A percentile compares a stretch with the other conserved stretches of the same genome.
phyloP scores from a whole-genome alignment of 35 echinoderm and acorn worm genomes.

The Ophioderma brevispina region DNA sequence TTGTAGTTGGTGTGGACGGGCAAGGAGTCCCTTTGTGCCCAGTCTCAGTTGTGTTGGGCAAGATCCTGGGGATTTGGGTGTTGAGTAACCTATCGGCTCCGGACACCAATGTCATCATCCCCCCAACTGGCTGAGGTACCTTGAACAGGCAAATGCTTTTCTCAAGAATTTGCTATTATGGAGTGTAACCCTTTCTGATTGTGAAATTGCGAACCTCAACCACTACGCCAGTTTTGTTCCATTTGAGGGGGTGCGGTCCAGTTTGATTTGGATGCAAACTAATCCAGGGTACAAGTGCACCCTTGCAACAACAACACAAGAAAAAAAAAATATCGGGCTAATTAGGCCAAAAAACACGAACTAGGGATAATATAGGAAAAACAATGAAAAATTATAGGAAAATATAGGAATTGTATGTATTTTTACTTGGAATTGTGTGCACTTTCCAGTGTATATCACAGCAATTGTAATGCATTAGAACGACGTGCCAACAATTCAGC shows the following conservation, averaged over 20 bases:
- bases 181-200: constrained; percentile 30
- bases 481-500: too few species aligned
- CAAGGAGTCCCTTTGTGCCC: background rate
- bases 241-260: constrained; percentile 15
- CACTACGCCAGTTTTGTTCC: constrained; percentile 51
- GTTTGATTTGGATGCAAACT: constrained; percentile 39
- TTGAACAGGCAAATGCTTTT: constrained; percentile 25
- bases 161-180: constrained; percentile 34
- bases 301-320: too few species aligned
- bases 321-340: too few species aligned
- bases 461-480: too few species aligned
- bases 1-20: background rate
- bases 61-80: background rate
- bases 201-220: constrained; percentile 26
- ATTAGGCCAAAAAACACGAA: too few species aligned
- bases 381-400: too few species aligned
- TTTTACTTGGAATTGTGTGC: too few species aligned
- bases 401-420: too few species aligned
- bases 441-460: too few species aligned
- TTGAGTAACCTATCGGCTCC: background rate
- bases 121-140: background rate
- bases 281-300: too few species aligned
- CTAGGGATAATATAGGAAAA: too few species aligned
- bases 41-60: background rate
- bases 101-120: background rate